Base-by-base conservation (phyloP, 1,140 invertebrate species). In the Zelostemma sp. region DNA sequence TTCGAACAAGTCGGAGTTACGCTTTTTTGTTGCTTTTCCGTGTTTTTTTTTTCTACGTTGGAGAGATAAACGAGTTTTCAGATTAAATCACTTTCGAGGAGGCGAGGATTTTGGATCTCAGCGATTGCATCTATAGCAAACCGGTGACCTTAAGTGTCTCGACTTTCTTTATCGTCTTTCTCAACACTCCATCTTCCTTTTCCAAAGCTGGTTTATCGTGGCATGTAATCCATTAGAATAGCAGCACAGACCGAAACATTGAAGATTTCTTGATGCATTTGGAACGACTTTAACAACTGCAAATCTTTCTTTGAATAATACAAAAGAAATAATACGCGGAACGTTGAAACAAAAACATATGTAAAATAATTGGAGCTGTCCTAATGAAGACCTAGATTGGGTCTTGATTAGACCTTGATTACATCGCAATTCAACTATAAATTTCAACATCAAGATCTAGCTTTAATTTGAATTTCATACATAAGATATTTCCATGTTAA, bases 31-130 rank as follows among this genome's bases (percentile, higher is more conserved):
- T 28, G n/a, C 33, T 35, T n/a, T 6, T 8, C 17, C 43, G 50
- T 45, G 33, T n/a, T 35, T 35, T 35, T 35, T 35, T n/a, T 9
- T n/a, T 35, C 6, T n/a, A 9, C 33, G 33, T 35, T 55, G 48
- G 68, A 63, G 63, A 74, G 72, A 73, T 75, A 70, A 73, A 74
- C 49, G 63, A 63, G 60, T 28, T 55, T 18, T 56, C 41, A 73
- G 68, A 75, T 74, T 68, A 74, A 78, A 76, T 75, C 66, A 80
- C 73, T 80, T 78, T 78, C 61, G 65, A 75, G 66, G 60, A 53
- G 35, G 1, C 17, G 31, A 25, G 31, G 55, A 62, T 65, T 58
- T 60, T 64, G 75, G 47, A 66, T 76, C 64, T 50, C 48, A 54
- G 47, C 41, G 67, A 76, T 80, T 74, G 63, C 64, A 69, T 60